Percentiles rank a stretch among this genome's conserved stretches.
Evolutionary conservation across 1,140 invertebrate genomes (phyloP).

Genomic region (Drosophila quadrilineata): DNA sequence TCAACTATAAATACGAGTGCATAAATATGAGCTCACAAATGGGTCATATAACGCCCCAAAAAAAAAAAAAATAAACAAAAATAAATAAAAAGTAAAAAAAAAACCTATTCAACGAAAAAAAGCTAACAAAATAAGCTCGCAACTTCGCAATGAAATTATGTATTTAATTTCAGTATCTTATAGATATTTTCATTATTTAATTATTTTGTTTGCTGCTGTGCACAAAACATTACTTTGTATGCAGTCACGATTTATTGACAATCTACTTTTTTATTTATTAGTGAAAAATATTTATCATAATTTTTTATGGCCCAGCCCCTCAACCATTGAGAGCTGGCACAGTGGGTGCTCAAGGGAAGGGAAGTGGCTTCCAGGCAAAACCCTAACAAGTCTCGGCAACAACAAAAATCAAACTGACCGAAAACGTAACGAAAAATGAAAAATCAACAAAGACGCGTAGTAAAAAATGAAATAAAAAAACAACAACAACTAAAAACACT

Average conservation of each 20-base stretch:
- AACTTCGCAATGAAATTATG: conserved; percentile 20
- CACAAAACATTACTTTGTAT: conserved; percentile 44
- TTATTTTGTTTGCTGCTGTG: conserved; percentile 5
- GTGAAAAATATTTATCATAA: conserved; percentile 31
- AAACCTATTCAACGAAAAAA: no score
- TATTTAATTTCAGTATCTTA: no score
- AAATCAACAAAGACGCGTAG: conserved; percentile 22
- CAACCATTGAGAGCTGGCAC: no score
- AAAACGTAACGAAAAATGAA: conserved; percentile 9
- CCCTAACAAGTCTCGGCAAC: no score
- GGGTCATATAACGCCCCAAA: conserved; percentile 62
- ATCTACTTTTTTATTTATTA: conserved; percentile 36
- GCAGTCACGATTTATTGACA: conserved; percentile 68
- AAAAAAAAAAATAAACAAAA: no score
- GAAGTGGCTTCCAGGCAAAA: no score
- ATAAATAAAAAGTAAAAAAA: no score
- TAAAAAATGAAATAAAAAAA: conserved; percentile 27
- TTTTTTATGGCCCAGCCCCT: conserved; percentile 34
- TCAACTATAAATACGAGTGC: conserved; percentile 16
- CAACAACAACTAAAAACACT: conserved; percentile 48
- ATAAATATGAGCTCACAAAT: no score
- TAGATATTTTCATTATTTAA: conserved; percentile 5
- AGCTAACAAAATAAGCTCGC: no score
- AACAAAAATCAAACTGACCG: conserved; percentile 20
- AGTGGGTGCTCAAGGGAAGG: no score